Evolutionary conservation across 2,888 invertebrate genomes (phyloP), one percentile per base, ranked within the genome.

Genomic region (Amphipoea oculea): DNA sequence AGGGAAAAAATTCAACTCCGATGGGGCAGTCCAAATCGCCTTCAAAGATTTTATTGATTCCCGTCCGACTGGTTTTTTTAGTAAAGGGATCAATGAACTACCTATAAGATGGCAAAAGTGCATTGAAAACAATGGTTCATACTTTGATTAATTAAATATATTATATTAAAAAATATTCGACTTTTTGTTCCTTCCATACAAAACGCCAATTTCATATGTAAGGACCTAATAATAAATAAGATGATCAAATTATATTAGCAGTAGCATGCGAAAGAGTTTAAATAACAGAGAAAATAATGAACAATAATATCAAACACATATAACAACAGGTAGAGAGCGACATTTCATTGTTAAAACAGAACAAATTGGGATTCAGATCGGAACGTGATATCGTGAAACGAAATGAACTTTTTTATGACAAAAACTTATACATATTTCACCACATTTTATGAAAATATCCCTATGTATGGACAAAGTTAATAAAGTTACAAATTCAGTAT

Each of bases 331-430:
- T 23, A 9, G 17, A 63, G 48, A 82, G 14, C 4, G 6, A 60
- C 0, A 48, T 69, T 65, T 40, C 3, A 45, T 70, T 73, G 57
- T 36, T 36, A 57, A 70, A 78, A 40, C 14, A 83, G 9, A 45
- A n/a, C 12, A 72, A 65, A 78, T 78, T 78, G 42, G 29, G 11
- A 40, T 79, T 72, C 17, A n/a, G 48, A 45, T 40, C 40, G 3
- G 12, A 66, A 83, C 83, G 73, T 83, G 83, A 60, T 75, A 83
- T 68, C 36, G 60, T 68, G 12, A 67, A 83, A 83, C 23, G 29
- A 74, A 74, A 75, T 79, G 1, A 74, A 29, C 72, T 40, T 72
- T 51, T 78, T 79, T 74, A 74, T 9, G n/a, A 63, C 66, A 40
- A 54, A 69, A 51, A 69, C 72, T 78, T 63, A 62, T 57, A 57